phyloP scores from a whole-genome alignment of 1,140 invertebrate species.

The Trypoxylus dichotomus region DNA sequence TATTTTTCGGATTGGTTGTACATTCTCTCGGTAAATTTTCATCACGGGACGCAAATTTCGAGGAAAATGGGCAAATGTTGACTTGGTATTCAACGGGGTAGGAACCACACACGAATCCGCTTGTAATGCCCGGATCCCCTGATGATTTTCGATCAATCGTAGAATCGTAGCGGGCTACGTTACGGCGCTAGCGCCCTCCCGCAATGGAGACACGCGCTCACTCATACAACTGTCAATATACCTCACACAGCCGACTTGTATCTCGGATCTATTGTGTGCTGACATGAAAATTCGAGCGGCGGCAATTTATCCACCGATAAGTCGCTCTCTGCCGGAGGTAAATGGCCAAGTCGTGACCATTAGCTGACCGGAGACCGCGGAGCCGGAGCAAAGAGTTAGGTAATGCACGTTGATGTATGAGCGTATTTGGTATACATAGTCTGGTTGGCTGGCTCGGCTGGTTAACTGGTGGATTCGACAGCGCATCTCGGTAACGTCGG shows the following conservation, averaged over 20 bases:
- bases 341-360: constrained; percentile 54
- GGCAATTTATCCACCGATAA: constrained; percentile 52
- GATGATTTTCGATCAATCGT: constrained; percentile 25
- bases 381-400: constrained; percentile 25
- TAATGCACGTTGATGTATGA: constrained; percentile 30
- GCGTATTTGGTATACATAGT: not conserved
- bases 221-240: constrained; percentile 48
- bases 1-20: not conserved
- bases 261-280: constrained; percentile 52
- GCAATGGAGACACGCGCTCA: constrained; percentile 36
- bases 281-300: constrained; percentile 52
- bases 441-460: not conserved
- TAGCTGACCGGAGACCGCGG: constrained; percentile 34
- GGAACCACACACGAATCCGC: constrained; percentile 21
- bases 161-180: constrained; percentile 18
- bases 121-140: constrained; percentile 9
- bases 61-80: not conserved
- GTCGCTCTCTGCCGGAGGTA: constrained; percentile 53
- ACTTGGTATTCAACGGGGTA: not conserved
- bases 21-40: not conserved
- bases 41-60: not conserved
- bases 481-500: not conserved
- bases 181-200: constrained; percentile 21
- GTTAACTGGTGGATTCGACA: not conserved
- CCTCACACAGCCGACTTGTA: constrained; percentile 47